phyloP scores from a whole-genome alignment of 2,888 invertebrate species.

The Lepas anatifera region DNA sequence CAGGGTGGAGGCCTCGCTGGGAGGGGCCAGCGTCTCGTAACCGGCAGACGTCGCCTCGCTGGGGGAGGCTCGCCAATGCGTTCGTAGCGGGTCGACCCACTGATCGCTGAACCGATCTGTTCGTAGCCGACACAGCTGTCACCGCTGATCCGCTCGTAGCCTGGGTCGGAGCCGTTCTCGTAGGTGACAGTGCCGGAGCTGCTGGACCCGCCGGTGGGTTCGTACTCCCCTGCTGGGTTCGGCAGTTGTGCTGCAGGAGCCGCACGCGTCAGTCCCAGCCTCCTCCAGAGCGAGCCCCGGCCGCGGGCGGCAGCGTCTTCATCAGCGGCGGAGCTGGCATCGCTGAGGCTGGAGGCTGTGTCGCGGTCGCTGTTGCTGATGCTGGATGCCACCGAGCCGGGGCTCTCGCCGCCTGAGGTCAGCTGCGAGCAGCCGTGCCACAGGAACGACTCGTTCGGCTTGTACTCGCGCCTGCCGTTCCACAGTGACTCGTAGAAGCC shows the following conservation, averaged over 20 bases:
- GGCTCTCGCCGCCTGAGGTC: conserved; percentile 54
- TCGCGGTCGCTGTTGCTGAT: conserved; percentile 48
- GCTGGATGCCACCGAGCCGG: conserved; percentile 52
- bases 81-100: conserved; percentile 22
- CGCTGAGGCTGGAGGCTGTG: conserved; percentile 37
- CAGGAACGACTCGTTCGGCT: conserved; percentile 74
- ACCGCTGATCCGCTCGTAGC: conserved; percentile 24
- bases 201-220: conserved; percentile 32
- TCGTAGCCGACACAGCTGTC: conserved; percentile 14
- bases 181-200: conserved; percentile 50
- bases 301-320: conserved; percentile 37
- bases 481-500: conserved; percentile 83
- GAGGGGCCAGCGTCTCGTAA: conserved; percentile 21
- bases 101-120: conserved; percentile 18
- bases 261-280: conserved; percentile 43
- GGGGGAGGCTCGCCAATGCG: conserved; percentile 22
- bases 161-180: conserved; percentile 53
- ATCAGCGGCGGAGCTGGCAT: conserved; percentile 38
- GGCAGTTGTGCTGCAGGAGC: conserved; percentile 20
- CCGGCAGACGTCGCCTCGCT: conserved; percentile 23
- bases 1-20: conserved; percentile 21
- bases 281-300: conserved; percentile 50
- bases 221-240: conserved; percentile 27
- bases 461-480: conserved; percentile 78
- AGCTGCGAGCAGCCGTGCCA: conserved; percentile 81